These are phyloP conservation scores for Galbula dea DNA, from an alignment of 2,113 vertebrate genomes.

Conservation along the genomic window DNA sequence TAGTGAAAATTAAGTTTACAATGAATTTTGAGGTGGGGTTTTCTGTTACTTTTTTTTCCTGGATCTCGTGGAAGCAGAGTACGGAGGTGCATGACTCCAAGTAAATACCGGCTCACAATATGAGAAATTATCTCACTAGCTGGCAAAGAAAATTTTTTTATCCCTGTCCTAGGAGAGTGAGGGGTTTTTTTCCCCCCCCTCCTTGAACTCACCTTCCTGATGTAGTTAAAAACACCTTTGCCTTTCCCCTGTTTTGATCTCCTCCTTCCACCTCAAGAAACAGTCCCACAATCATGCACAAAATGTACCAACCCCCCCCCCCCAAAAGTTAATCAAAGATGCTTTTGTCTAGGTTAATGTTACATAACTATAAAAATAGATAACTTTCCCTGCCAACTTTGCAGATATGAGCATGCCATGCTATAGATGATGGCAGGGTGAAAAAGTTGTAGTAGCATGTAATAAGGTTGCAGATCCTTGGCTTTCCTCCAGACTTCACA, in stretches of 20 bases:
- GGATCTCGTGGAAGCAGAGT: background rate
- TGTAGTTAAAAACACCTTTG: background rate
- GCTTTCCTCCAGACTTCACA: background rate
- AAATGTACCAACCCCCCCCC: background rate
- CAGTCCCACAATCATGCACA: background rate
- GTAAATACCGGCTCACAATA: background rate
- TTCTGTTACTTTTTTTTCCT: background rate
- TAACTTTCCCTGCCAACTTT: background rate
- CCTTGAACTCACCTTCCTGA: background rate
- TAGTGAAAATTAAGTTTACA: background rate
- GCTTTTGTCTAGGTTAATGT: background rate
- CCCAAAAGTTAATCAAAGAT: background rate
- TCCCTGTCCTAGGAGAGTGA: background rate
- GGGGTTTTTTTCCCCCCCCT: fast-evolving
- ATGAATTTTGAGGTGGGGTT: background rate
- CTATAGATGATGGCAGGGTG: background rate
- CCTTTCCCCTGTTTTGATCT: background rate
- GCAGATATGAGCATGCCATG: background rate
- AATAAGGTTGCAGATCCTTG: background rate
- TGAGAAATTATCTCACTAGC: background rate
- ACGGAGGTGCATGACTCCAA: background rate
- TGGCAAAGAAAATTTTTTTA: background rate
- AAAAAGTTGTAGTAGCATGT: background rate
- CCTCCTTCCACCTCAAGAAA: background rate
- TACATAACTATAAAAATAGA: background rate